phyloP scores from a whole-genome alignment of 2,797 vertebrate species.

The Sciaenops ocellatus region DNA sequence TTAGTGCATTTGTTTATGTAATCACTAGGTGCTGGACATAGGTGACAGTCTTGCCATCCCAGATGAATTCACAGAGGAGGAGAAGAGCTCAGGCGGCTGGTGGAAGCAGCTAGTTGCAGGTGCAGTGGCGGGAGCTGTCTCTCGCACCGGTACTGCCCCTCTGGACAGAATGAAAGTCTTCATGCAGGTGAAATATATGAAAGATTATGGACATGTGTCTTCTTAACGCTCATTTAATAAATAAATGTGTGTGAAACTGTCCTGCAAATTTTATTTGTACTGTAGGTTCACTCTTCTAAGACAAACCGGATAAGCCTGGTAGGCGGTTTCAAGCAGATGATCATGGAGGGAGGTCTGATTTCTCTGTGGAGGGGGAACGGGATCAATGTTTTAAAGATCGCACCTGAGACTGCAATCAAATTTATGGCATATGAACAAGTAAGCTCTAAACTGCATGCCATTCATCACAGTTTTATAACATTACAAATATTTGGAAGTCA shows the following conservation, averaged over 20 bases:
- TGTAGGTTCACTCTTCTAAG: slow-evolving; percentile 93
- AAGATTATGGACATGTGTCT: background rate
- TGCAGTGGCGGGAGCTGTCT: slow-evolving; percentile 92
- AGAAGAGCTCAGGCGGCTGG: slow-evolving; percentile 93
- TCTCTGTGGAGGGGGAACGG: slow-evolving; percentile 98
- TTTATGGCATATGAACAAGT: slow-evolving; percentile 99
- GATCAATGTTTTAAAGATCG: slow-evolving; percentile 97
- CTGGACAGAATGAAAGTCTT: slow-evolving; percentile 97
- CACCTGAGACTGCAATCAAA: slow-evolving; percentile 97
- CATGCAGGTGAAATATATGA: slow-evolving; percentile 91
- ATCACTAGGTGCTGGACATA: slow-evolving; percentile 93
- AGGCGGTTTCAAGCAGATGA: slow-evolving; percentile 93
- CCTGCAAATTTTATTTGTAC: background rate
- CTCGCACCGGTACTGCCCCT: slow-evolving; percentile 95
- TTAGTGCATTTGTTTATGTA: slow-evolving; percentile 9
- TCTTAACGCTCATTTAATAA: background rate
- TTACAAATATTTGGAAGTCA: background rate
- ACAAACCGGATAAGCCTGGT: slow-evolving; percentile 89
- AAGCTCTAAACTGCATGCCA: slow-evolving; percentile 17
- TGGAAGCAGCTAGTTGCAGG: slow-evolving; percentile 95
- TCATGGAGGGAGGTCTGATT: slow-evolving; percentile 91
- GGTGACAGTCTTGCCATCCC: slow-evolving; percentile 97
- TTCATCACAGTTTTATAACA: background rate
- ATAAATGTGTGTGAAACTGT: background rate
- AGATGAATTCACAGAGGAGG: slow-evolving; percentile 98